Evolutionary conservation across 2,888 invertebrate genomes (phyloP).

Genomic region (Agrochola macilenta): DNA sequence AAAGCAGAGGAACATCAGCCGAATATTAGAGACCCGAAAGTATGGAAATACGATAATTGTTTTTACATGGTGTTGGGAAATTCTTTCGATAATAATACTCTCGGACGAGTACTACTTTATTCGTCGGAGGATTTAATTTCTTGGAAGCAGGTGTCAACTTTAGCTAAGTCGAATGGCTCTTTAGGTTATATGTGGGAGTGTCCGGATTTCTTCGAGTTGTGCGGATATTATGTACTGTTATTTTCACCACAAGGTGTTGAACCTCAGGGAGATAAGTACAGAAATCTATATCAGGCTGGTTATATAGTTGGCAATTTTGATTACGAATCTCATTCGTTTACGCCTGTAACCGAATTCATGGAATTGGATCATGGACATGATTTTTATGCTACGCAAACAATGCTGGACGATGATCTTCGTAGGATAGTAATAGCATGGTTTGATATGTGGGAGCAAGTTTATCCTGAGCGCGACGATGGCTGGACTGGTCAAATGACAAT

Average conservation of each 20-base stretch:
- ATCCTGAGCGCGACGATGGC: constrained; percentile 81
- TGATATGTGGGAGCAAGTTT: constrained; percentile 85
- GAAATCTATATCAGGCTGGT: constrained; percentile 83
- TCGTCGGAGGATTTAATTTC: constrained; percentile 77
- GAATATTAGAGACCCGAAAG: constrained; percentile 88
- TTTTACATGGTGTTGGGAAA: constrained; percentile 87
- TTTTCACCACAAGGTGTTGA: constrained; percentile 85
- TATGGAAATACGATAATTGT: constrained; percentile 80
- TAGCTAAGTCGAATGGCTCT: constrained; percentile 79
- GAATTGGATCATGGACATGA: constrained; percentile 85
- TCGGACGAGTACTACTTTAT: constrained; percentile 81
- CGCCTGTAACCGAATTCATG: constrained; percentile 72
- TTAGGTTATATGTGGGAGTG: constrained; percentile 89
- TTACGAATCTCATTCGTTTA: constrained; percentile 76
- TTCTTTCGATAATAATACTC: constrained; percentile 75
- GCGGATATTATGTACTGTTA: constrained; percentile 79
- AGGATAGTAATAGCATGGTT: constrained; percentile 84
- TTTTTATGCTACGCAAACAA: constrained; percentile 86
- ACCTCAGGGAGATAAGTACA: constrained; percentile 79
- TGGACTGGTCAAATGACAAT: constrained; percentile 85
- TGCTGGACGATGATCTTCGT: constrained; percentile 71
- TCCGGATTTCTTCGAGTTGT: constrained; percentile 87
- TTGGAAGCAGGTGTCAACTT: constrained; percentile 77
- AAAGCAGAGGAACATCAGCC: constrained; percentile 76
- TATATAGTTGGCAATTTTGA: constrained; percentile 86